A percentile compares a stretch with the other conserved stretches of the same genome.
Evolutionary conservation across 92 coral and sea anemone genomes (phyloP).

Genomic region (Palythoa grandis): DNA sequence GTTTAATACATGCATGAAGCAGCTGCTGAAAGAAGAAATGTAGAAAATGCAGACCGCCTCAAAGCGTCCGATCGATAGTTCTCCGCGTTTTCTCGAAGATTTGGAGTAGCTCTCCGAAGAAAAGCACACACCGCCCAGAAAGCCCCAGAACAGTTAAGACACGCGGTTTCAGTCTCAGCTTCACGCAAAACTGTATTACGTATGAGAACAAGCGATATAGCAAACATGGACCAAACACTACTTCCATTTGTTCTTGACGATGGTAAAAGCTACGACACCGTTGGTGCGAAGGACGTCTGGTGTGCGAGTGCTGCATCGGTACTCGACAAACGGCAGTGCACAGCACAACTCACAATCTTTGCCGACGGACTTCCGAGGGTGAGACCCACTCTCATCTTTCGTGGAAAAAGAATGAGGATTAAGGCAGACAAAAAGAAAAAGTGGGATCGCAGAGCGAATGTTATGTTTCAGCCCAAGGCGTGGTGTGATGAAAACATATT

Average conservation of each 20-base stretch:
- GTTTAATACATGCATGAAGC: not conserved
- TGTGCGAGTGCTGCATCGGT: slow-evolving; percentile 28
- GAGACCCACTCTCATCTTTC: not conserved
- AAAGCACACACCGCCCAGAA: slow-evolving; percentile 36
- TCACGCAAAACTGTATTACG: slow-evolving; percentile 7
- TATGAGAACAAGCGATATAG: slow-evolving; percentile 22
- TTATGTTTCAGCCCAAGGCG: slow-evolving; percentile 46
- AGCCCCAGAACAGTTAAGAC: slow-evolving; percentile 24
- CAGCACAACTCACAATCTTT: not conserved
- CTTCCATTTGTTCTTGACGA: slow-evolving; percentile 47
- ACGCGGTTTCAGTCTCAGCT: slow-evolving; percentile 1
- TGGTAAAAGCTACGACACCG: slow-evolving; percentile 36
- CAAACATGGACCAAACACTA: slow-evolving; percentile 50
- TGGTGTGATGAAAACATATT: slow-evolving; percentile 43
- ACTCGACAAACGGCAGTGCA: not conserved
- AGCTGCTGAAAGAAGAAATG: slow-evolving; percentile 32
- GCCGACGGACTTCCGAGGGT: not conserved
- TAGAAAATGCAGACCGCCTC: not conserved
- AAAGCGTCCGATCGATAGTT: slow-evolving; percentile 22
- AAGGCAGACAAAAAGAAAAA: slow-evolving; percentile 20
- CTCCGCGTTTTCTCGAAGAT: slow-evolving; percentile 7
- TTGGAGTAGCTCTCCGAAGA: slow-evolving; percentile 4
- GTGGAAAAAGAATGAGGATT: not conserved
- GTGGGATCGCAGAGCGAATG: slow-evolving; percentile 47
- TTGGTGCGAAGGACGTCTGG: slow-evolving; percentile 49